Evolutionary conservation across 2,113 vertebrate species (phyloP).

Genomic region (Pycnonotus jocosus): DNA sequence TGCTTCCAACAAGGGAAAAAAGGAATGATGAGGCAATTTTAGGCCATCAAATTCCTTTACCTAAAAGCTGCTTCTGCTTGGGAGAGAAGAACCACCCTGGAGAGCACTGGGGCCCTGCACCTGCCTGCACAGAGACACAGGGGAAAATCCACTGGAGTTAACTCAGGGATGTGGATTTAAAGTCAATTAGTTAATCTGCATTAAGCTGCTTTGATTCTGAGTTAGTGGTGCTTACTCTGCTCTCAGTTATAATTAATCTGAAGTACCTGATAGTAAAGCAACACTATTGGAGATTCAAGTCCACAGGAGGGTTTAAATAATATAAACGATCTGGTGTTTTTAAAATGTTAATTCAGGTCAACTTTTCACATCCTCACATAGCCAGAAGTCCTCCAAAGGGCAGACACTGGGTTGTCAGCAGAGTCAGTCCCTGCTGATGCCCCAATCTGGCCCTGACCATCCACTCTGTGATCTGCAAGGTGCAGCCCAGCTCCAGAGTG

Average conservation of each 20-base stretch:
- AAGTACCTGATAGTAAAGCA: neutral
- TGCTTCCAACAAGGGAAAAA: neutral
- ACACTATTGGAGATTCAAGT: neutral
- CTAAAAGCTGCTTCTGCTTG: neutral
- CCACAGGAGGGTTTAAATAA: neutral
- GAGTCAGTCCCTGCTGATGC: neutral
- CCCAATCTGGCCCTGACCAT: neutral
- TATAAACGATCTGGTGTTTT: neutral
- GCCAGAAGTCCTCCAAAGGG: neutral
- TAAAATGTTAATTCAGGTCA: neutral
- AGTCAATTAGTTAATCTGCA: neutral
- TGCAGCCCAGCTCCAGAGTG: neutral
- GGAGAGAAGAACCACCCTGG: neutral
- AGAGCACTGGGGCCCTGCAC: neutral
- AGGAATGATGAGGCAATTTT: neutral
- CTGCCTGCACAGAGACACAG: neutral
- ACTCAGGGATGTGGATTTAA: neutral
- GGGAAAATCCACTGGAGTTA: rapidly evolving
- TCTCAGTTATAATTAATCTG: neutral
- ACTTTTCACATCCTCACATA: neutral
- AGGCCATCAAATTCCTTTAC: neutral
- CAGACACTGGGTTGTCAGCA: neutral
- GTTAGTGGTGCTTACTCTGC: neutral
- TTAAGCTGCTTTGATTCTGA: neutral
- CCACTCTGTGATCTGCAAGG: neutral